Percentiles rank a stretch among this genome's conserved stretches.
phyloP scores from a whole-genome alignment of 2,888 invertebrate genomes.

The Metalampra italica region DNA sequence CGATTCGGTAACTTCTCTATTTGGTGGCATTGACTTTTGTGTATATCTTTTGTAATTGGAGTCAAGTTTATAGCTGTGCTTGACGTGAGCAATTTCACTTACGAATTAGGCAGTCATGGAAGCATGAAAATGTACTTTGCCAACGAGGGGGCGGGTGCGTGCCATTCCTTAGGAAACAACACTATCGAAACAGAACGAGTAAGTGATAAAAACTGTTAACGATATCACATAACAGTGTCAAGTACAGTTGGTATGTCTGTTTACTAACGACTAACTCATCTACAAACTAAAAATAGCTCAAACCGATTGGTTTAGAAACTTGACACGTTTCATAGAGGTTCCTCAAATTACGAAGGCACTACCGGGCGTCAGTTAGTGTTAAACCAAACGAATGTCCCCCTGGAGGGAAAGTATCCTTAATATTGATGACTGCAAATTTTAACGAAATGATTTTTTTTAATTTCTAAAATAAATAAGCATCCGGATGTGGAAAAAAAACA shows the following conservation, averaged over 20 bases:
- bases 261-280: too few relatives aligned
- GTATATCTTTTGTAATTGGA: conserved; percentile 40
- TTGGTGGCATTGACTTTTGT: conserved; percentile 58
- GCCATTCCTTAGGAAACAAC: conserved; percentile 28
- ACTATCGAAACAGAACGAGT: conserved; percentile 30
- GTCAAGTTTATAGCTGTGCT: conserved; percentile 28
- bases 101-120: conserved; percentile 40
- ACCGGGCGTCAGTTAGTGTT: too few relatives aligned
- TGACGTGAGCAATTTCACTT: conserved; percentile 43
- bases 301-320: too few relatives aligned
- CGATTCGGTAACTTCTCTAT: conserved; percentile 47
- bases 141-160: conserved; percentile 27
- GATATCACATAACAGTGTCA: neutral
- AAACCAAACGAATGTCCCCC: too few relatives aligned
- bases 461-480: too few relatives aligned
- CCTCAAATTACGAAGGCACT: too few relatives aligned
- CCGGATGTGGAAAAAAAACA: too few relatives aligned
- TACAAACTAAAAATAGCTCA: too few relatives aligned
- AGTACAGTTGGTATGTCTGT: neutral
- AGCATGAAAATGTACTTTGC: conserved; percentile 51
- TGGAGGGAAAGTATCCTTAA: too few relatives aligned
- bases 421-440: too few relatives aligned
- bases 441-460: too few relatives aligned
- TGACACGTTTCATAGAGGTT: too few relatives aligned
- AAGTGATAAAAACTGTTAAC: conserved; percentile 19